Evolutionary conservation across 2,888 invertebrate species (phyloP), one percentile per base, ranked within the genome.

Genomic region (Megaustenia siamemsis): DNA sequence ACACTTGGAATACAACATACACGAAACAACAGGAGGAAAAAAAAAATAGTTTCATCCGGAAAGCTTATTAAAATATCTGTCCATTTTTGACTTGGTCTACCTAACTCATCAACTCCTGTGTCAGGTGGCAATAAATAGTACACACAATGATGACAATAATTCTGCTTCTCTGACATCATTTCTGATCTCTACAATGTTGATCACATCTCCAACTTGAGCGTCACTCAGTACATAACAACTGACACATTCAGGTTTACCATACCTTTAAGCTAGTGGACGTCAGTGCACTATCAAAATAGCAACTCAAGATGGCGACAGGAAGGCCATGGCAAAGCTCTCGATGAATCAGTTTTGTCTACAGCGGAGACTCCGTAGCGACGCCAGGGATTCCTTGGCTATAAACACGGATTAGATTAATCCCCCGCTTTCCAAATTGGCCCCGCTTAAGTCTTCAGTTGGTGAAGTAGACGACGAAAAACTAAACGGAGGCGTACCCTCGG

Each of bases 401-500:
- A 83, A 83, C 68, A 77, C 15, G 76, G 83, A 83, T 83, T 83
- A 83, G 53, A 38, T 53, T 53, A 83, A 83, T 77, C 83, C 83
- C 21, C 40, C 32, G 68, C 83, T 77, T 82, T 35, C 69, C 40
- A 83, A 83, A 76, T 68, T 77, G 68, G 78, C 43, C 78, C 66
- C 78, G 66, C 63, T 43, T 21, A 66, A 78, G 43, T 12, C 28
- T 66, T 38, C 43, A 63, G 43, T 21, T 40, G 38, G 60, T 43
- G 78, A 66, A 6, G 63, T 63, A 43, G 24, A 43, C 15, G 63
- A 66, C 43, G n/a, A 2, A 21, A 15, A 8, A 32, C 5, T 32
- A 4, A 43, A 32, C 12, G 28, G 28, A n/a, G 45, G 28, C 28
- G 45, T 43, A 73, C 71, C 71, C 28, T 12, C n/a, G 18, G 69